phyloP scores from a whole-genome alignment of 2,113 vertebrate species.

The Regulus satrapa region DNA sequence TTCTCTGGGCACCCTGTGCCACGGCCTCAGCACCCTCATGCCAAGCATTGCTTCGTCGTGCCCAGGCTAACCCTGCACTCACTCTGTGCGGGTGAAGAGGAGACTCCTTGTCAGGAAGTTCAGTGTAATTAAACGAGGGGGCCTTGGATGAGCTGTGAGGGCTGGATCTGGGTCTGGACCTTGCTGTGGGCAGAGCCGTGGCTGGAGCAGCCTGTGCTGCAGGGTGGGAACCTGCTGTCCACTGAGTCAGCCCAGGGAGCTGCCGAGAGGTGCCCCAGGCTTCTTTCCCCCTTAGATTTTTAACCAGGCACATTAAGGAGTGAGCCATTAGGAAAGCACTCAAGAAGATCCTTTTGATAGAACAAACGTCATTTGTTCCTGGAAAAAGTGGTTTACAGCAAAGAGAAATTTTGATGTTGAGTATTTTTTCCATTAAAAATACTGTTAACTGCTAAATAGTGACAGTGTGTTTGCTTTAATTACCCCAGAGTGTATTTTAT shows the following conservation, averaged over 20 bases:
- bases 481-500: not conserved
- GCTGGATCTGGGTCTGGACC: accelerated
- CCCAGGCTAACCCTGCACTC: not conserved
- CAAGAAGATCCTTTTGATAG: not conserved
- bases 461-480: not conserved
- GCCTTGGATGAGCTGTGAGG: accelerated
- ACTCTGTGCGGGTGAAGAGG: not conserved
- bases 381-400: not conserved
- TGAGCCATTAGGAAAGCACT: not conserved
- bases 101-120: too few relatives aligned
- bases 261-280: accelerated
- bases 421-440: not conserved
- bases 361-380: not conserved
- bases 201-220: not conserved
- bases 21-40: not conserved
- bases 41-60: not conserved
- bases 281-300: not conserved
- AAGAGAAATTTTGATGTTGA: not conserved
- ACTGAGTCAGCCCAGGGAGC: not conserved
- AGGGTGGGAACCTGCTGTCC: accelerated
- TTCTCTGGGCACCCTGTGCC: not conserved
- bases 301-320: not conserved
- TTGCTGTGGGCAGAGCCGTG: accelerated
- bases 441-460: not conserved
- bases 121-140: too few relatives aligned